These are phyloP conservation scores for Pteromalus puparum DNA, from an alignment of 1,140 invertebrate genomes.

Conservation along the genomic window DNA sequence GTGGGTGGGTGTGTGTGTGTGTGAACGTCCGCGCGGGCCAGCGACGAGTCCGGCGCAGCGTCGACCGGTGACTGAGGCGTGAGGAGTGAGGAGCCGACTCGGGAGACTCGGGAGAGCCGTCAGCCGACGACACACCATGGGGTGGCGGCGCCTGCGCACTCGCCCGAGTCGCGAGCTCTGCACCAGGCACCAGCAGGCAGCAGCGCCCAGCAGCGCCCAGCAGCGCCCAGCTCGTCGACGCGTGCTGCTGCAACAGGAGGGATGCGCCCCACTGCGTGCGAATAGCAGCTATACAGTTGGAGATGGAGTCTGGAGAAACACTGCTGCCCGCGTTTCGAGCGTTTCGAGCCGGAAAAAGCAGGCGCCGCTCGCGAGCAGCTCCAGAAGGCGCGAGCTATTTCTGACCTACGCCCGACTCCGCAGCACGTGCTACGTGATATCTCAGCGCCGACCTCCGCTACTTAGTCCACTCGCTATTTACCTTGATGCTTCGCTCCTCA, in stretches of 20 bases:
- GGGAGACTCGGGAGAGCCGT: too few relatives aligned
- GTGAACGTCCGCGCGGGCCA: background rate
- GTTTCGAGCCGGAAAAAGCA: background rate
- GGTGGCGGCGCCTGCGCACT: conserved; percentile 10
- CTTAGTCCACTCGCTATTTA: conserved; percentile 2
- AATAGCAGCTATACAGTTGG: too few relatives aligned
- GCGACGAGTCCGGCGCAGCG: conserved; percentile 69
- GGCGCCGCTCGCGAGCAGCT: background rate
- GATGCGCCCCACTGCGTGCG: too few relatives aligned
- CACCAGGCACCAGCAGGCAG: too few relatives aligned
- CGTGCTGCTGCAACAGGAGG: background rate
- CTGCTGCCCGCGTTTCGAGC: too few relatives aligned
- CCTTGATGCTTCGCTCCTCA: background rate
- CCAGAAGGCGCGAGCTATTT: conserved; percentile 32
- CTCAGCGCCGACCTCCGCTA: background rate
- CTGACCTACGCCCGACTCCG: background rate
- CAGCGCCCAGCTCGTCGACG: too few relatives aligned
- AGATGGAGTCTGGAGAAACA: too few relatives aligned
- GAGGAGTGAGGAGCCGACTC: too few relatives aligned
- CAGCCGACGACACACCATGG: background rate
- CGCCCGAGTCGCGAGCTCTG: too few relatives aligned
- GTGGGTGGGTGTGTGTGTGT: too few relatives aligned
- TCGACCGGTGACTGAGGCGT: conserved; percentile 74
- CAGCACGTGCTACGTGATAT: conserved; percentile 7
- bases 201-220: too few relatives aligned